Evolutionary conservation across 1,140 invertebrate genomes (phyloP), one percentile per base, ranked within the genome.

Genomic region (Drosophila nigrodunni): DNA sequence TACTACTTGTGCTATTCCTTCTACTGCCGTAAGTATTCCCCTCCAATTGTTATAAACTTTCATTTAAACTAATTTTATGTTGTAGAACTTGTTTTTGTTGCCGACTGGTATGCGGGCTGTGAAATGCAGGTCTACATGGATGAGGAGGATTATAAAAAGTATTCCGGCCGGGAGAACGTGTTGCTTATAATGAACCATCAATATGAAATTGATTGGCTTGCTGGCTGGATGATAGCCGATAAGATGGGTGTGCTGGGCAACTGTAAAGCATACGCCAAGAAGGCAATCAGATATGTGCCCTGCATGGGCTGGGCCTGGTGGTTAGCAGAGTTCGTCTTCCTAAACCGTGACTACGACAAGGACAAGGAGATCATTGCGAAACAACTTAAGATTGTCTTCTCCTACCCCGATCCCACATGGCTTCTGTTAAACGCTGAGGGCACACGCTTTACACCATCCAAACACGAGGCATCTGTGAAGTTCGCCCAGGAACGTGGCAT

Each of bases 241-340:
- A 94, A 96, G 78, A 93, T 96, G 78, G 90, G 93, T 78, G 94
- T 97, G 60, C 93, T 98, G 69, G 97, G 97, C 57, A 98, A 98
- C 92, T 97, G 97, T 77, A 99, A 99, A 95, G 97, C 98, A 8
- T 98, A 97, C 93, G 97, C 97, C 7, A 99, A 99, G 93, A 97
- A 98, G 92, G 95, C 96, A 6, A 96, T 99, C 78, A 95, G 96
- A 77, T 98, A 97, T 89, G 94, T 99, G 67, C 98, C 98, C n/a
- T 95, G 97, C 6, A 95, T 99, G 74, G 98, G 98, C 54, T 99
- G 98, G 98, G 95, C 96, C 69, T 99, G 97, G 97, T 96, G 97
- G 93, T 97, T 98, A 93, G 96, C 96, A 6, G 98, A 99, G 92
- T 96, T 96, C 93, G 96, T 98, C 67, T 99, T 99, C 93, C 93